Conservation (phyloP, 53 echinoderm and acorn worm genomes). For the Paracentrotus lividus region DNA sequence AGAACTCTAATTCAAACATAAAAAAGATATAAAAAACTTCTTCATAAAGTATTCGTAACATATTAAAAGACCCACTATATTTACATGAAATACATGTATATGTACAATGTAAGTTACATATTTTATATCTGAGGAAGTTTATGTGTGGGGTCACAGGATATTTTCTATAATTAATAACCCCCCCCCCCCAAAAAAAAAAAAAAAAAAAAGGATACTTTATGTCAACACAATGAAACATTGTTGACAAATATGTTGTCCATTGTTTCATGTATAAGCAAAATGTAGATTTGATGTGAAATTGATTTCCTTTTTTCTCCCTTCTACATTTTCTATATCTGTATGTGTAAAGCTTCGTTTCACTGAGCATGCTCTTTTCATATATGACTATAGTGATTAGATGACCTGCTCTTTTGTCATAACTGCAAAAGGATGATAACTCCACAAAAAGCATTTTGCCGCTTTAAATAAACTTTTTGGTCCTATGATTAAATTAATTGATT, state of each 20-base stretch:
- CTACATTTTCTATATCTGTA: not conserved
- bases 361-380: constrained; percentile 39
- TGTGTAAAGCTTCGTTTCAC: not conserved
- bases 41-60: too few relatives aligned
- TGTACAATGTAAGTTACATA: too few relatives aligned
- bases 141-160: too few relatives aligned
- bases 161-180: too few relatives aligned
- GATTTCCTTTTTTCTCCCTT: not conserved
- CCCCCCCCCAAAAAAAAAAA: too few relatives aligned
- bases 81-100: too few relatives aligned
- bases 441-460: not conserved
- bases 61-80: too few relatives aligned
- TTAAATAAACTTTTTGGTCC: not conserved
- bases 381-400: not conserved
- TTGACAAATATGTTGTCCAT: not conserved
- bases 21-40: too few relatives aligned
- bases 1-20: too few relatives aligned
- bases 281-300: not conserved
- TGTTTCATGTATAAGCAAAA: not conserved
- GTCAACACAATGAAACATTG: not conserved
- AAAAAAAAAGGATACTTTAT: too few relatives aligned
- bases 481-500: not conserved
- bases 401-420: not conserved
- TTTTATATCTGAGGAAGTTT: too few relatives aligned
- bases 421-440: not conserved